Base-by-base conservation (phyloP, 2,113 vertebrate species). In the Lontra canadensis region DNA sequence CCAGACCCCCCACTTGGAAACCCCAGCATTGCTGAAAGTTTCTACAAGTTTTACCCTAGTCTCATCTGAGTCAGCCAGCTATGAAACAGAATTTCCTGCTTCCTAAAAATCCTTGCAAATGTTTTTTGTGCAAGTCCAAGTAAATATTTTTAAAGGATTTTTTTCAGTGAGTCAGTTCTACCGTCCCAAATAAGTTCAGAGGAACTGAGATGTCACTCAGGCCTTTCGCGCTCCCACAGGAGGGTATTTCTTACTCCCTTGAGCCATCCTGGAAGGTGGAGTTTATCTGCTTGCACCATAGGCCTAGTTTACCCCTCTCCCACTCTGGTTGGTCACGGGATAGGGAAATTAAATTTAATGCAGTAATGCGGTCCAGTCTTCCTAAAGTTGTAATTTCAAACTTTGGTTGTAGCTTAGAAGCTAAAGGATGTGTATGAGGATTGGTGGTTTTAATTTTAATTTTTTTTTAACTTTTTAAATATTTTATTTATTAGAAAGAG, bases 81-180 rank as follows among this genome's bases (percentile, higher is more conserved):
- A 36, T 93, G 88, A 90, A 85, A 52, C 63, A 97, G 94, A 94
- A 97, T 98, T 98, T 97, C 85, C 89, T 97, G 69, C 7, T 95
- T 79, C 67, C 96, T 95, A 82, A 89, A 96, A 97, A 71, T 71
- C 63, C 91, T 97, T 98, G 96, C 96, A 97, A 95, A 93, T 90
- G 42, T 47, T 63, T 91, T 82, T 67, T 71, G 52, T 81, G 39
- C 92, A 97, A 97, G 97, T 95, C 91, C 61, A 96, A 84, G 97
- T 97, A 98, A 98, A 97, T 96, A 97, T 87, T 97, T 82, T 88
- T 71, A 96, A 97, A 93, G 29, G 9, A 21, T 94, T 94, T 97
- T 98, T 96, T 94, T 94, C 90, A 83, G 87, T 98, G 96, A 98
- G 87, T 88, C 0, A 2, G 84, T 91, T 90, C 84, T 93, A 25